Evolutionary conservation across 2,113 vertebrate genomes (phyloP).

Genomic region (Eupsittula cactorum): DNA sequence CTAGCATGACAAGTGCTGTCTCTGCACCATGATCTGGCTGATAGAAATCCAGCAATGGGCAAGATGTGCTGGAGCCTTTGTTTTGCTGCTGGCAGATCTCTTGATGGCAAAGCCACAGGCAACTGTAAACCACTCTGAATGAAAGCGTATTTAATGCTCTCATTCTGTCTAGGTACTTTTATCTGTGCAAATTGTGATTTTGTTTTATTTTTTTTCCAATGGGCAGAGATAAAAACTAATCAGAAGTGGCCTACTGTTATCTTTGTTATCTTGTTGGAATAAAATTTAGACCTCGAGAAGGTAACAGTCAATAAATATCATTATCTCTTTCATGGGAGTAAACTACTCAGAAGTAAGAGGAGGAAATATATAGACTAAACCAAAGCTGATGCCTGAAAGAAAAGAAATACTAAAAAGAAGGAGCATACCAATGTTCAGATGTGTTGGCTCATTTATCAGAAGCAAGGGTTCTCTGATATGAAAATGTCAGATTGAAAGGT

Average conservation of each 20-base stretch:
- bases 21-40: background rate
- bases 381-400: background rate
- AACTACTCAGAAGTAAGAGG: background rate
- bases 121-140: background rate
- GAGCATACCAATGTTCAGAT: background rate
- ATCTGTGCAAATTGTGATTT: background rate
- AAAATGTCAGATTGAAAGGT: background rate
- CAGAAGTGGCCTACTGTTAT: background rate
- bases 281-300: background rate
- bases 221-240: background rate
- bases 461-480: background rate
- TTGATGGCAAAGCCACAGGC: background rate
- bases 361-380: background rate
- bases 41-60: background rate
- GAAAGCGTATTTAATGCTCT: background rate
- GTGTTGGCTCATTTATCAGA: background rate
- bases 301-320: background rate
- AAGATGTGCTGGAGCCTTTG: background rate
- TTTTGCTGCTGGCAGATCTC: background rate
- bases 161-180: background rate
- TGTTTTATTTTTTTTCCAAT: background rate
- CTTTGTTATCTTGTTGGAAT: background rate
- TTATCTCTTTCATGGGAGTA: background rate
- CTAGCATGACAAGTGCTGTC: rapidly evolving
- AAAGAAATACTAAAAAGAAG: background rate